These are phyloP conservation scores for Rhynchomys soricoides DNA, from an alignment of 2,113 vertebrate genomes.

Conservation along the genomic window DNA sequence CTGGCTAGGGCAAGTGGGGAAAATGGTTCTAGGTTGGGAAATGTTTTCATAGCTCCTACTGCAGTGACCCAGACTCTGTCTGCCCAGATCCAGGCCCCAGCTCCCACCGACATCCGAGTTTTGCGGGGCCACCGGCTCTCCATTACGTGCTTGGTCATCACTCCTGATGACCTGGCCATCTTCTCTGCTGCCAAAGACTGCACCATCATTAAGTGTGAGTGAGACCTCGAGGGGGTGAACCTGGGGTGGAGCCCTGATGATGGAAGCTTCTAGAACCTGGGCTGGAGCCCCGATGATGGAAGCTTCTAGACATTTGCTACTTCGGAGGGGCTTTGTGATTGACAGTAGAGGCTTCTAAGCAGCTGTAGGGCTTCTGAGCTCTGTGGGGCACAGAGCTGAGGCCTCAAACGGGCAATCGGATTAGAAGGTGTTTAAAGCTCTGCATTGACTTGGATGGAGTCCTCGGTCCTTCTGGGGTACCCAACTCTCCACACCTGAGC, in stretches of 20 bases:
- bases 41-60: neutral
- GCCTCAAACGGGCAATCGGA: neutral
- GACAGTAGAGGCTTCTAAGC: neutral
- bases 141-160: constrained; percentile 93
- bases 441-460: neutral
- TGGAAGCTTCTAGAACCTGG: neutral
- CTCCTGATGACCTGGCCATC: constrained; percentile 92
- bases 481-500: neutral
- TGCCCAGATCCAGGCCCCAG: constrained; percentile 90
- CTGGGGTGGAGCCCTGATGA: neutral
- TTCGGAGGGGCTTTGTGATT: neutral
- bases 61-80: neutral
- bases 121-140: constrained; percentile 95
- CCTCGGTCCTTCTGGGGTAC: neutral
- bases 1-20: neutral
- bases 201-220: constrained; percentile 96
- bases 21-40: neutral
- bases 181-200: constrained; percentile 97
- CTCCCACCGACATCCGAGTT: constrained; percentile 88
- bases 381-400: neutral
- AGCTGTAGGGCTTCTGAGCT: neutral
- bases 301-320: neutral
- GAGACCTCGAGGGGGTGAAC: neutral
- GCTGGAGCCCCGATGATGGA: neutral
- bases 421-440: neutral